These are phyloP conservation scores for Andrena bicolor DNA, from an alignment of 2,888 invertebrate genomes.

Conservation along the genomic window DNA sequence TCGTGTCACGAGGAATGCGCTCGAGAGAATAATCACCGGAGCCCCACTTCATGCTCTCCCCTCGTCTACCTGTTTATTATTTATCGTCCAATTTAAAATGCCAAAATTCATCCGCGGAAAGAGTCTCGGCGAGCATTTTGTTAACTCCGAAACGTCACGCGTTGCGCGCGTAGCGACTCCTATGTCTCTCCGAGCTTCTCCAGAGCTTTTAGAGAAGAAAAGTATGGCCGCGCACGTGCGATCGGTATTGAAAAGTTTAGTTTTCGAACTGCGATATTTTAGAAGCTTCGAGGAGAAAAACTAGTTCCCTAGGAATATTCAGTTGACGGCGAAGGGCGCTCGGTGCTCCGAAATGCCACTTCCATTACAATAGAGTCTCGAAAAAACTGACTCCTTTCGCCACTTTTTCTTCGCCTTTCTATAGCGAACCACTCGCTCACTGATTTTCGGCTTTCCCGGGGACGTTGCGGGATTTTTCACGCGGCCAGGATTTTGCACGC, in stretches of 20 bases:
- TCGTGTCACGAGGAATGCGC: conserved; percentile 56
- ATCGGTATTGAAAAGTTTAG: background rate
- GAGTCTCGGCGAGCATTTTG: conserved; percentile 11
- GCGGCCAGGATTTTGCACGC: background rate
- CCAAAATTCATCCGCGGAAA: conserved; percentile 30
- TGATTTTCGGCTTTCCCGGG: background rate
- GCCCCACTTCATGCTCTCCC: conserved; percentile 32
- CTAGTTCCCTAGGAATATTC: too few species aligned
- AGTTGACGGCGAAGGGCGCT: too few species aligned
- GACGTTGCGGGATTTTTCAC: background rate
- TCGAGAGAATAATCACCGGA: conserved; percentile 54
- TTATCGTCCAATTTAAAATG: conserved; percentile 55
- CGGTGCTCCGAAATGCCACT: too few species aligned
- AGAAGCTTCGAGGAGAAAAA: too few species aligned
- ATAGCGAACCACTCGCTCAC: background rate
- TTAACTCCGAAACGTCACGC: conserved; percentile 2
- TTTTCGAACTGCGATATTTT: too few species aligned
- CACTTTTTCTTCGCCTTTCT: too few species aligned
- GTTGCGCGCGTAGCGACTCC: too few species aligned
- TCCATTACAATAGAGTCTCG: too few species aligned
- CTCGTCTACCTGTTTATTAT: conserved; percentile 48
- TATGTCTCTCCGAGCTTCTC: too few species aligned
- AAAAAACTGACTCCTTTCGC: too few species aligned
- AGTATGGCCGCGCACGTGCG: background rate
- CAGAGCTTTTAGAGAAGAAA: background rate